A percentile compares a stretch with the other conserved stretches of the same genome.
Conservation (phyloP, 53 echinoderm and acorn worm genomes). For the Echinometra lucunter region DNA sequence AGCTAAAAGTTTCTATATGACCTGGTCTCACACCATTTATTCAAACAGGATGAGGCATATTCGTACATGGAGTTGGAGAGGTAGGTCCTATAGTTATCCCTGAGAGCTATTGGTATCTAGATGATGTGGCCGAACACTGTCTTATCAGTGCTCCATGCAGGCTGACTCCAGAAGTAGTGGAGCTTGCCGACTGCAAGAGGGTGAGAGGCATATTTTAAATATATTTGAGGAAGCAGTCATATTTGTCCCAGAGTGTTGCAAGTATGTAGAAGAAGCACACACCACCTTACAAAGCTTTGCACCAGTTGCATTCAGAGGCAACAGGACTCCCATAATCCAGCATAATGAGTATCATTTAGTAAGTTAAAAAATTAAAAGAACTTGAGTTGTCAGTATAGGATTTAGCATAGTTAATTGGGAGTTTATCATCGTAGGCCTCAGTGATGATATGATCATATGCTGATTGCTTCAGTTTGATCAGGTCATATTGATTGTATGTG, state of each 20-base stretch:
- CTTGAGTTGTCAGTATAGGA: not conserved
- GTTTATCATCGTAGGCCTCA: not conserved
- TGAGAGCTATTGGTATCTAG: slow-evolving; percentile 77
- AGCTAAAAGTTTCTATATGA: slow-evolving; percentile 88
- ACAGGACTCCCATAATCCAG: slow-evolving; percentile 93
- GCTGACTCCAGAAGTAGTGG: slow-evolving; percentile 91
- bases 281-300: slow-evolving; percentile 93
- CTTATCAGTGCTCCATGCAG: slow-evolving; percentile 94
- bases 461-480: not conserved
- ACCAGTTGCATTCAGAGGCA: slow-evolving; percentile 88
- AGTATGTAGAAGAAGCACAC: slow-evolving; percentile 90
- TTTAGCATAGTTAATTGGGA: too few relatives aligned
- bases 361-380: not conserved
- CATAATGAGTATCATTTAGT: slow-evolving; percentile 47
- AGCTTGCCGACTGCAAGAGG: slow-evolving; percentile 92
- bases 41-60: slow-evolving; percentile 93
- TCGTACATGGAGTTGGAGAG: not conserved
- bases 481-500: not conserved
- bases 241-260: slow-evolving; percentile 30
- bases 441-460: too few relatives aligned
- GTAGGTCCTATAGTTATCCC: not conserved
- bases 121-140: slow-evolving; percentile 93
- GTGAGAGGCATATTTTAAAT: slow-evolving; percentile 66
- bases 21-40: slow-evolving; percentile 89
- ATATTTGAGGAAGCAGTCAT: not conserved